Conservation (phyloP, 2,888 invertebrate genomes). For the Pyrochroa serraticornis region DNA sequence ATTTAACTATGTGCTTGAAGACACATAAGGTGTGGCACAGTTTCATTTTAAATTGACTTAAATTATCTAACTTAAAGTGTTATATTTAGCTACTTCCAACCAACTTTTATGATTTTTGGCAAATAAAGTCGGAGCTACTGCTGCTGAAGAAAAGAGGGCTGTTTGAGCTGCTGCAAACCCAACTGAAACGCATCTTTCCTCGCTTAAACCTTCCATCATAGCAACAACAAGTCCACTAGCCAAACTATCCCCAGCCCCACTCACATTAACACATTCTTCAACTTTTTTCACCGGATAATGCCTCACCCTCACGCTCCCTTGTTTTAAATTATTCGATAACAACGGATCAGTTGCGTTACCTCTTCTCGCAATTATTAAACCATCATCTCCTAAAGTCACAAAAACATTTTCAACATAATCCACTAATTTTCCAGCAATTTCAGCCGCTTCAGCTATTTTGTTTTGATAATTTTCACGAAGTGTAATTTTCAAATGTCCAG, state of each 20-base stretch:
- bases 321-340: conserved; percentile 5
- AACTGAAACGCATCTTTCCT: conserved; percentile 65
- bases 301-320: conserved; percentile 38
- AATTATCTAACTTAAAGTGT: no score
- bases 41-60: no score
- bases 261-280: conserved; percentile 69
- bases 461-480: conserved; percentile 30
- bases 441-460: conserved; percentile 50
- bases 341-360: conserved; percentile 45
- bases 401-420: conserved; percentile 63
- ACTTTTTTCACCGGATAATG: conserved; percentile 59
- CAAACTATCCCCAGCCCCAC: conserved; percentile 85
- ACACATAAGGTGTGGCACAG: no score
- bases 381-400: conserved; percentile 68
- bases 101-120: conserved; percentile 27
- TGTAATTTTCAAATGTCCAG: conserved; percentile 57
- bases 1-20: no score
- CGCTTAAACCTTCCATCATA: conserved; percentile 62
- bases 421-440: conserved; percentile 55
- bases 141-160: conserved; percentile 64
- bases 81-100: neutral
- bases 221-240: conserved; percentile 73
- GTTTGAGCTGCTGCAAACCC: conserved; percentile 68
- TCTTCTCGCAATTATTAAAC: conserved; percentile 62
- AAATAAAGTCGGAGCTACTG: conserved; percentile 63